Conservation (phyloP, 2,113 vertebrate genomes). For the Caretta caretta region DNA sequence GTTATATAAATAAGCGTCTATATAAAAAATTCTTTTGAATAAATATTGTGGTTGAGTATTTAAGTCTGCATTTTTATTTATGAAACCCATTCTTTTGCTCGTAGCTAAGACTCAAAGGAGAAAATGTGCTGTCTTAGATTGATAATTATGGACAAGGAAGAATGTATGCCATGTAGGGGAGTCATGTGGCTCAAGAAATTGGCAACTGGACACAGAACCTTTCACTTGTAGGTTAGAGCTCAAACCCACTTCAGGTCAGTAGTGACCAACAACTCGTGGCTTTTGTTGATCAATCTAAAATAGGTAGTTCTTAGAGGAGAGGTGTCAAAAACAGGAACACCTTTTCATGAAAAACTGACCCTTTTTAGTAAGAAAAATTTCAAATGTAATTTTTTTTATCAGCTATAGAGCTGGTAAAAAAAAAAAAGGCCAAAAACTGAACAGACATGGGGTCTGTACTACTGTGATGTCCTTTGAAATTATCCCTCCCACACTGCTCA, state of each 20-base stretch:
- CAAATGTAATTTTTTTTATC: background rate
- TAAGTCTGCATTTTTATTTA: background rate
- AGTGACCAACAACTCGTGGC: background rate
- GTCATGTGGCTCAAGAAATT: background rate
- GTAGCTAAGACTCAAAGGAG: background rate
- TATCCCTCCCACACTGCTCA: background rate
- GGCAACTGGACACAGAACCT: background rate
- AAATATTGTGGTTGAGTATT: background rate
- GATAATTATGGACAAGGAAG: background rate
- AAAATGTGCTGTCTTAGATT: background rate
- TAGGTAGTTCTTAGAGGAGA: background rate
- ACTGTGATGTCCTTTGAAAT: accelerated
- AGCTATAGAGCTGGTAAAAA: background rate
- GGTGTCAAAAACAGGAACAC: background rate
- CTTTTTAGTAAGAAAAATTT: background rate
- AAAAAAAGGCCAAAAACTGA: accelerated
- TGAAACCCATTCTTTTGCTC: background rate
- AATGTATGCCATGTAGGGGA: background rate
- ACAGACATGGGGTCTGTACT: accelerated
- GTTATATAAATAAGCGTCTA: accelerated
- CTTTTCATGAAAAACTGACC: background rate
- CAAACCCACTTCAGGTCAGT: background rate
- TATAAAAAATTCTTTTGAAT: background rate
- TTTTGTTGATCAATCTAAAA: background rate
- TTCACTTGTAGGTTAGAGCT: background rate